Conservation (phyloP, 2,113 vertebrate genomes). For the Ameiurus melas region DNA sequence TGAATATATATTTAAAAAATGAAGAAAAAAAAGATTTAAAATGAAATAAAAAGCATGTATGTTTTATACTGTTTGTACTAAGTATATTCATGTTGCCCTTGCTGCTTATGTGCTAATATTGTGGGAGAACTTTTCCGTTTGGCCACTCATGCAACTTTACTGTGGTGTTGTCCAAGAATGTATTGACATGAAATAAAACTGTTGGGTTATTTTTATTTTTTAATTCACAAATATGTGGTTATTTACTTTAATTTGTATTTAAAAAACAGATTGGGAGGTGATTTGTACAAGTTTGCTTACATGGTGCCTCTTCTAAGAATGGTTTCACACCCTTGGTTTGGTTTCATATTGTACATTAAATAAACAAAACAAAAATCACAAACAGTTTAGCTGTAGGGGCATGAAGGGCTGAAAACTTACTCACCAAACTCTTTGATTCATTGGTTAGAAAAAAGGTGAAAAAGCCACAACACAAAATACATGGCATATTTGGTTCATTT, state of each 20-base stretch:
- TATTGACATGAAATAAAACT: constrained; percentile 78
- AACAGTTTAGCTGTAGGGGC: neutral
- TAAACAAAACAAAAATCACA: neutral
- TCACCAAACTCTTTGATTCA: neutral
- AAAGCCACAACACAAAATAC: neutral
- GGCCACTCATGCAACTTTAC: constrained; percentile 79
- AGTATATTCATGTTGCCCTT: constrained; percentile 78
- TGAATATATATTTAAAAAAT: constrained; percentile 74
- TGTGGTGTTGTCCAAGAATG: constrained; percentile 80
- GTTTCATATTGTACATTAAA: neutral
- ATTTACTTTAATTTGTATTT: constrained; percentile 3
- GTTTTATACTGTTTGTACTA: constrained; percentile 81
- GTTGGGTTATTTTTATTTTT: constrained; percentile 74
- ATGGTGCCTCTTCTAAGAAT: neutral
- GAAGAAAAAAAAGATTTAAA: constrained; percentile 59
- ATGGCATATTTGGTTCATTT: neutral
- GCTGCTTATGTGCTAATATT: constrained; percentile 79
- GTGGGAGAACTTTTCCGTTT: constrained; percentile 74
- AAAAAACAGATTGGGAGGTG: neutral
- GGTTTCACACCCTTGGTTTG: neutral
- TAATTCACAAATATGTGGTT: constrained; percentile 58
- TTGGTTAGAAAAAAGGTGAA: neutral
- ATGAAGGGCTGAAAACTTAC: neutral
- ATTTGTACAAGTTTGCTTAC: neutral
- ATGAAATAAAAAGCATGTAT: constrained; percentile 72